Percentiles rank a stretch among this genome's conserved stretches.
Conservation (phyloP, 2,113 vertebrate genomes). For the Pelecanoides urinatrix region DNA sequence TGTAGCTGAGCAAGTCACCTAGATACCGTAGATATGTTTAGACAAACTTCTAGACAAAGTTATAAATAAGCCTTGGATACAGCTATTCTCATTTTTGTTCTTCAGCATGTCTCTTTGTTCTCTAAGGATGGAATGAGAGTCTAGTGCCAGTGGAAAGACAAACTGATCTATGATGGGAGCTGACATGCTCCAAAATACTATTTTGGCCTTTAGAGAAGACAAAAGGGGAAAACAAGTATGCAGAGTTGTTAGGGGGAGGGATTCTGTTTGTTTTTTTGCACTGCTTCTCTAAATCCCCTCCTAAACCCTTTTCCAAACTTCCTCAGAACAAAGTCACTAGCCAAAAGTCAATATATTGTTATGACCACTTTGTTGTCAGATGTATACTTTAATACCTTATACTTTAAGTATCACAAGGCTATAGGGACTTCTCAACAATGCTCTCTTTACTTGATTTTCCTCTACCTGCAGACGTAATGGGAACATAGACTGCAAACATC, state of each 20-base stretch:
- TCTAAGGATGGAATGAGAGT: conserved; percentile 54
- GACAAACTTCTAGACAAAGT: conserved; percentile 51
- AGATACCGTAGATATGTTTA: conserved; percentile 58
- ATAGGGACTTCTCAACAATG: not conserved
- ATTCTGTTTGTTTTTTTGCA: conserved; percentile 17
- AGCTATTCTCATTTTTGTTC: conserved; percentile 59
- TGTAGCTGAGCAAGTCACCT: conserved; percentile 41
- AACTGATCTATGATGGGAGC: conserved; percentile 35
- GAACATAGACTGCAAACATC: not conserved
- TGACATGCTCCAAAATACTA: conserved; percentile 36
- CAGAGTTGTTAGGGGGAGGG: not conserved
- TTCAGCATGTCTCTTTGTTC: conserved; percentile 53
- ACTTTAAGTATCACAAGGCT: not conserved
- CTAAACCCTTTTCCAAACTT: not conserved
- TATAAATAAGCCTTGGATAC: conserved; percentile 61
- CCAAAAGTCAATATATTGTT: not conserved
- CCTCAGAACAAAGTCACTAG: not conserved
- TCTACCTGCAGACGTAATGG: not conserved
- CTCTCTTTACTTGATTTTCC: not conserved
- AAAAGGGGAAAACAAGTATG: conserved; percentile 29
- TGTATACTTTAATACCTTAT: not conserved
- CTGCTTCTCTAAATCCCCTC: conserved; percentile 2
- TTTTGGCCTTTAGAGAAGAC: conserved; percentile 36
- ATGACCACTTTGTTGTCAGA: not conserved
- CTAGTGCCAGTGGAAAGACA: conserved; percentile 56